phyloP scores from a whole-genome alignment of 1,140 invertebrate species.

The Oryctes rhinoceros region DNA sequence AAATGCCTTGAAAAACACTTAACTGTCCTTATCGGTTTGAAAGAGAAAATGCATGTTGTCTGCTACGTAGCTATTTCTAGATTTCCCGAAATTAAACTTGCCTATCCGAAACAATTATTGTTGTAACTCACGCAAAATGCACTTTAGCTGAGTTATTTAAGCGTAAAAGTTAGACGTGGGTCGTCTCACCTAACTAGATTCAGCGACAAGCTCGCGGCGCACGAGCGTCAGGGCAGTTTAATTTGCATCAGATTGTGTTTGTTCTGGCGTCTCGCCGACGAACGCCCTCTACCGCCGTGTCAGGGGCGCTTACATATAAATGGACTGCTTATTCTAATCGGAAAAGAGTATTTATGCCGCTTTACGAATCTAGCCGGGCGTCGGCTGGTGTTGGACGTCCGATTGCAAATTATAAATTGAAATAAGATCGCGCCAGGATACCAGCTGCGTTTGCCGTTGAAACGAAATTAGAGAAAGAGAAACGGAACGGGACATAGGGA shows the following conservation, averaged over 20 bases:
- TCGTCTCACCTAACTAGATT: neutral
- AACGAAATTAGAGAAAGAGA: neutral
- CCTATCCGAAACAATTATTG: neutral
- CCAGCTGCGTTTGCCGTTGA: neutral
- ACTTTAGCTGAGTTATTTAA: neutral
- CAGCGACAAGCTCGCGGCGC: neutral
- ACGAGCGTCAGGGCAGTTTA: neutral
- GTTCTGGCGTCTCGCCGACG: neutral
- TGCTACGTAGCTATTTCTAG: neutral
- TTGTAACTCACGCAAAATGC: constrained; percentile 2
- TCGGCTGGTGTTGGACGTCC: neutral
- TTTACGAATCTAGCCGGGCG: neutral
- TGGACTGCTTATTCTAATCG: constrained; percentile 21
- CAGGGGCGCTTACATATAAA: constrained; percentile 11
- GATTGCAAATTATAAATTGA: neutral
- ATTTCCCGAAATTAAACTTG: neutral
- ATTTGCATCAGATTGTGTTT: constrained; percentile 11
- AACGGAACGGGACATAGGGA: neutral
- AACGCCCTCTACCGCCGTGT: neutral
- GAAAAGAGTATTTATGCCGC: neutral
- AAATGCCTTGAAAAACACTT: too few relatives aligned
- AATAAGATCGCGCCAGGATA: neutral
- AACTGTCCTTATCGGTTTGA: too few relatives aligned
- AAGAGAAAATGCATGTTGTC: neutral
- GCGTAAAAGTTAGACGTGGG: neutral